A percentile compares a stretch with the other conserved stretches of the same genome.
Conservation (phyloP, 1,140 invertebrate genomes). For the Chelonus insularis region DNA sequence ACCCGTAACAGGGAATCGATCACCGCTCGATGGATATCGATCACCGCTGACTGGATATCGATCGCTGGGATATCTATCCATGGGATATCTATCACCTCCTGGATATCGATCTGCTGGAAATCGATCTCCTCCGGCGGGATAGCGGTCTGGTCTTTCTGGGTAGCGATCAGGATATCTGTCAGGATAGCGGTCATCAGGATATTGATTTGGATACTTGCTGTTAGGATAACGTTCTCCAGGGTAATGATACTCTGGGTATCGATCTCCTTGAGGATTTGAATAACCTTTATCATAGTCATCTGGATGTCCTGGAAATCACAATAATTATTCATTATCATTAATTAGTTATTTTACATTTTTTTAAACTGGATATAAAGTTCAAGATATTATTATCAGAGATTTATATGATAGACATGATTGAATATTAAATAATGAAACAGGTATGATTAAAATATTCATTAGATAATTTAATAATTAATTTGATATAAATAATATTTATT, state of each 20-base stretch:
- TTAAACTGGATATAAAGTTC: too few relatives aligned
- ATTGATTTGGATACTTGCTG: constrained; percentile 40
- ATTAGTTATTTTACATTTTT: too few relatives aligned
- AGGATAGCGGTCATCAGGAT: constrained; percentile 46
- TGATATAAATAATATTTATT: too few relatives aligned
- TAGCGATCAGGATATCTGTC: constrained; percentile 53
- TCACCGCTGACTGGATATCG: constrained; percentile 44
- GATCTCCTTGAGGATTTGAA: constrained; percentile 46
- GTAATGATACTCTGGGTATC: constrained; percentile 56
- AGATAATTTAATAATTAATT: too few relatives aligned
- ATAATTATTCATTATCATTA: too few relatives aligned
- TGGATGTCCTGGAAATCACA: constrained; percentile 44
- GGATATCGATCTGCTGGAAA: constrained; percentile 39
- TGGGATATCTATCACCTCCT: constrained; percentile 42
- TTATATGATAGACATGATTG: too few relatives aligned
- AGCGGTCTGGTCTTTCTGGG: constrained; percentile 47
- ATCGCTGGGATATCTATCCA: constrained; percentile 47
- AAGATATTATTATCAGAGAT: too few relatives aligned
- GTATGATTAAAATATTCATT: too few relatives aligned
- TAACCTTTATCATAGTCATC: constrained; percentile 55
- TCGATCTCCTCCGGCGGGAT: constrained; percentile 43
- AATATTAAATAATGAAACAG: too few relatives aligned
- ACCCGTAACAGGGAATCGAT: constrained; percentile 44
- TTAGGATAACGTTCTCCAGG: constrained; percentile 52
- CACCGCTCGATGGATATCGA: constrained; percentile 40